Evolutionary conservation across 2,797 vertebrate genomes (phyloP).

Genomic region (Darevskia nairensis): DNA sequence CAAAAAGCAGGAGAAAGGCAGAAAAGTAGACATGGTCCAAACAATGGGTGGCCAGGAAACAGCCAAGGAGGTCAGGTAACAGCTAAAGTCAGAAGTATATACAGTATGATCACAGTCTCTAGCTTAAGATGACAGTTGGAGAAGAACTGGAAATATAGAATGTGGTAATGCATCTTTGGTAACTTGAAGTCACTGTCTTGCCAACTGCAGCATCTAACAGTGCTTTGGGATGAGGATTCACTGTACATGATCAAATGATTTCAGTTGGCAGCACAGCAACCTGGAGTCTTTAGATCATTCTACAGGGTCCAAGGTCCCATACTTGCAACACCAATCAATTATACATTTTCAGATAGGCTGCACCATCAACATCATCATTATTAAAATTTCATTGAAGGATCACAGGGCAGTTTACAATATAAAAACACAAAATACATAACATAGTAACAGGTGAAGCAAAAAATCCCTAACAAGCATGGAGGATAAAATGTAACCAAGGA

Average conservation of each 20-base stretch:
- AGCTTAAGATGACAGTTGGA: neutral
- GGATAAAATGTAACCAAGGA: too few relatives aligned
- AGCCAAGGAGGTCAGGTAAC: neutral
- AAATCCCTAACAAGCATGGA: too few relatives aligned
- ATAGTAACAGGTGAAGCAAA: too few relatives aligned
- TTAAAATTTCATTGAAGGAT: neutral
- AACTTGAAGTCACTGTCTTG: neutral
- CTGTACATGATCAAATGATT: neutral
- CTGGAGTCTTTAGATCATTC: neutral
- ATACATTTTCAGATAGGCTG: neutral
- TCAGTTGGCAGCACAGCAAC: neutral
- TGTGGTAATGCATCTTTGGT: neutral
- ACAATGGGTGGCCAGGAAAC: neutral
- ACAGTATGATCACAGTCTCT: neutral
- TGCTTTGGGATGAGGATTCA: neutral
- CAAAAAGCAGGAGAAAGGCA: neutral
- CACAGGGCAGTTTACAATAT: too few relatives aligned
- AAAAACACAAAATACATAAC: too few relatives aligned
- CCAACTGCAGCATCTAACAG: neutral
- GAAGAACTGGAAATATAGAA: neutral
- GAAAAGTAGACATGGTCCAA: constrained; percentile 30
- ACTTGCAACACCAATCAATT: neutral
- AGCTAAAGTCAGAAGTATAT: neutral
- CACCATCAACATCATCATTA: neutral
- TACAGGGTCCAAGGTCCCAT: neutral